A percentile compares a stretch with the other conserved stretches of the same genome.
phyloP scores from a whole-genome alignment of 1,140 invertebrate genomes.

The Calliopsis andreniformis region DNA sequence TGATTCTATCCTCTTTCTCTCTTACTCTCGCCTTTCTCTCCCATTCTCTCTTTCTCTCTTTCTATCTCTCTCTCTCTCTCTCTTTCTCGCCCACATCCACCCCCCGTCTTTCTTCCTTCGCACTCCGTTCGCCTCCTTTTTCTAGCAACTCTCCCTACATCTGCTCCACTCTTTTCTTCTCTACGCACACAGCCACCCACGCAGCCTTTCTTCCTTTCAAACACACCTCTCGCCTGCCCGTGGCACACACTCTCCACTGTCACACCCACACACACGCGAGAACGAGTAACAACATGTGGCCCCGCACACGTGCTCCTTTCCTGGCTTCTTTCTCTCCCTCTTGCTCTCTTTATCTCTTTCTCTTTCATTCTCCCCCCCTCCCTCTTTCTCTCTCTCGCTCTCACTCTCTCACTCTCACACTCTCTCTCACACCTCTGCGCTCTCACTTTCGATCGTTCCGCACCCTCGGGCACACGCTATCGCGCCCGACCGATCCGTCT shows the following conservation, averaged over 20 bases:
- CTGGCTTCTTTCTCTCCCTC: slow-evolving; percentile 26
- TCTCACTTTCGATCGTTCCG: slow-evolving; percentile 43
- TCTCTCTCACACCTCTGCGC: slow-evolving; percentile 20
- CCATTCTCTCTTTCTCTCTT: slow-evolving; percentile 42
- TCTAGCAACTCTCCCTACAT: neutral
- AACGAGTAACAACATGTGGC: slow-evolving; percentile 1
- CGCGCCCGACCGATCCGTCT: slow-evolving; percentile 45
- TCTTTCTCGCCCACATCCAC: slow-evolving; percentile 26
- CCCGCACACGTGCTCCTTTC: slow-evolving; percentile 37
- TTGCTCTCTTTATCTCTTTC: slow-evolving; percentile 20
- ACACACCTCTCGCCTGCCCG: neutral
- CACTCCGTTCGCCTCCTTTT: slow-evolving; percentile 3
- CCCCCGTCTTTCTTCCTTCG: slow-evolving; percentile 23
- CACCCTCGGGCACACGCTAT: slow-evolving; percentile 53
- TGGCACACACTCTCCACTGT: neutral
- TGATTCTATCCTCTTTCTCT: slow-evolving; percentile 61
- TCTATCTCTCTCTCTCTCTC: slow-evolving; percentile 12
- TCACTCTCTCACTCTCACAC: slow-evolving; percentile 24
- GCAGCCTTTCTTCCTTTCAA: slow-evolving; percentile 27
- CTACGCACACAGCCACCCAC: slow-evolving; percentile 5
- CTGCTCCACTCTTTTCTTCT: slow-evolving; percentile 10
- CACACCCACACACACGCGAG: neutral
- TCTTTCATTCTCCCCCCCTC: slow-evolving; percentile 25
- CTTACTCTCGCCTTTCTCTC: slow-evolving; percentile 42
- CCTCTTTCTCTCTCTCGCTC: slow-evolving; percentile 22